Evolutionary conservation across 1,140 invertebrate species (phyloP).

Genomic region (Platyura marginata): DNA sequence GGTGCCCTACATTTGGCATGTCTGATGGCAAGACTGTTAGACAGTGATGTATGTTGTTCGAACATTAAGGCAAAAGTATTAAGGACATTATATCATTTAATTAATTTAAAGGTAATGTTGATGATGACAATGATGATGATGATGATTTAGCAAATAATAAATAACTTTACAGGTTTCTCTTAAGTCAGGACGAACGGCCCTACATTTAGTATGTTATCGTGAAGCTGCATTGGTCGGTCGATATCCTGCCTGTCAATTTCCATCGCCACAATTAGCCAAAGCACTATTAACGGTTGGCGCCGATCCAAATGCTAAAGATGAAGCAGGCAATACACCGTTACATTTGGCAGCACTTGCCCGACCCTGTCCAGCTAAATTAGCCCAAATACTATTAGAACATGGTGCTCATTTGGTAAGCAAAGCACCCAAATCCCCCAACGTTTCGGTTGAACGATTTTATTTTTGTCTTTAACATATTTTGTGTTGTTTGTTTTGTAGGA

Average conservation of each 20-base stretch:
- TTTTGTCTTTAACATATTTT: background rate
- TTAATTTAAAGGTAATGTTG: conserved; percentile 49
- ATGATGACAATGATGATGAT: conserved; percentile 13
- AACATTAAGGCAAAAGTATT: conserved; percentile 35
- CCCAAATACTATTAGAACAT: conserved; percentile 46
- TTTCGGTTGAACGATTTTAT: background rate
- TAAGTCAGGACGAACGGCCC: conserved; percentile 48
- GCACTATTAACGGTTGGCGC: conserved; percentile 70
- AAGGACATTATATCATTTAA: conserved; percentile 46
- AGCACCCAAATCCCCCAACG: too few species aligned
- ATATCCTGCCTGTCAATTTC: conserved; percentile 59
- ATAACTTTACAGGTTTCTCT: conserved; percentile 22
- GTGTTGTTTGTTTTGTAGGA: conserved; percentile 39
- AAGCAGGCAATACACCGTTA: conserved; percentile 43
- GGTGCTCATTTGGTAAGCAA: conserved; percentile 54
- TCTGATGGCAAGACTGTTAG: conserved; percentile 44
- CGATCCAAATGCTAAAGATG: conserved; percentile 52
- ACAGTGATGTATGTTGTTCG: conserved; percentile 28
- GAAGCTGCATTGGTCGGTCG: conserved; percentile 35
- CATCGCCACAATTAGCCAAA: conserved; percentile 48
- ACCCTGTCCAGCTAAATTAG: conserved; percentile 43
- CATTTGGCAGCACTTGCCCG: conserved; percentile 22
- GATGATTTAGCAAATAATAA: background rate
- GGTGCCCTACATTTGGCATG: conserved; percentile 68
- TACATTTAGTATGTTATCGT: conserved; percentile 65